Conservation (phyloP, 2,113 vertebrate genomes). For the Oxyura jamaicensis region DNA sequence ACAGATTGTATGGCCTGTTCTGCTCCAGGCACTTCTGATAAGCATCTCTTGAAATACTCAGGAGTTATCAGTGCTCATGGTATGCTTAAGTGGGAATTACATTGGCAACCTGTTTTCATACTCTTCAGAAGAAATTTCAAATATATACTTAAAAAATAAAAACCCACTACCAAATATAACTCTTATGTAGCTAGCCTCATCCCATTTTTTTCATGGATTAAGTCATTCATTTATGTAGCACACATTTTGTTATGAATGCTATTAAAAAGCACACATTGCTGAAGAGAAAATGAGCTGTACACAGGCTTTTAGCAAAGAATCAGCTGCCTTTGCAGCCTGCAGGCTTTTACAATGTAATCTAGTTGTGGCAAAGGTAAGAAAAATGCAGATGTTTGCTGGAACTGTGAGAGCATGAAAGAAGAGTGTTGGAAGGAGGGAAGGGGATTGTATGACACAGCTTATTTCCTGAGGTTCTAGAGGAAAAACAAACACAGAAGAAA, state of each 20-base stretch:
- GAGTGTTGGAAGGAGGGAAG: neutral
- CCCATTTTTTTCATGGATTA: neutral
- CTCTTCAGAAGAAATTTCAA: neutral
- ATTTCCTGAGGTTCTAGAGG: neutral
- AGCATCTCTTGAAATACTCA: neutral
- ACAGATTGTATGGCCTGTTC: neutral
- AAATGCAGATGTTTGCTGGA: neutral
- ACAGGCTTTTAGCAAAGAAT: neutral
- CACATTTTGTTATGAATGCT: neutral
- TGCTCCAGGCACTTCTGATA: constrained; percentile 3
- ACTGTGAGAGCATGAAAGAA: neutral
- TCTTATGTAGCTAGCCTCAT: neutral
- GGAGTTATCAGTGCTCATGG: neutral
- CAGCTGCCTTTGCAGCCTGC: neutral
- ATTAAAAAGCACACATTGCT: neutral
- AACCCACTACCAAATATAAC: neutral
- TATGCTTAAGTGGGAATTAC: neutral
- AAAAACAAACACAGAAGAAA: neutral
- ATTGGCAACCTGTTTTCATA: neutral
- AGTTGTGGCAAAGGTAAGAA: neutral
- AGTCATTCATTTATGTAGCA: neutral
- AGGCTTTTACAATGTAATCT: neutral
- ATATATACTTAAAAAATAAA: neutral
- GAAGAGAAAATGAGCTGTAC: neutral
- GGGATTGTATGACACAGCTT: neutral